Evolutionary conservation across 2,888 invertebrate species (phyloP).

Genomic region (Heliconius ismenius): DNA sequence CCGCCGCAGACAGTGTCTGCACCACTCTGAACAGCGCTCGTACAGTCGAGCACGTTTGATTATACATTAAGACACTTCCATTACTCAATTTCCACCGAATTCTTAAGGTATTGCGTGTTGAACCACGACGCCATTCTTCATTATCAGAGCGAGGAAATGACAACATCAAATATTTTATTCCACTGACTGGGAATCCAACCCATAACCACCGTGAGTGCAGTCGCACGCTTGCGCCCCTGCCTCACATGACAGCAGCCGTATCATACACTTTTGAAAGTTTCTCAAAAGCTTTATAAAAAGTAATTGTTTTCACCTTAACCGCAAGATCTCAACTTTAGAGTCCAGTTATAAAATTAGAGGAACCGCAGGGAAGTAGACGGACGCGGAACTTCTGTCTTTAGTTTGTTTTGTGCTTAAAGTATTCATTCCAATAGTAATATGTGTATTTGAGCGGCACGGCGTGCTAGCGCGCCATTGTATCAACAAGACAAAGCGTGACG

Average conservation of each 20-base stretch:
- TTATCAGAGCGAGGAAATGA: background rate
- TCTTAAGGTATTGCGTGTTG: background rate
- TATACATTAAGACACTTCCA: background rate
- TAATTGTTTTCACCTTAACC: conserved; percentile 8
- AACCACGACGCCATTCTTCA: background rate
- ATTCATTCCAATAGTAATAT: no score
- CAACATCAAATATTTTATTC: background rate
- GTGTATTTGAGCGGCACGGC: no score
- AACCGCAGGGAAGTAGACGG: conserved; percentile 2
- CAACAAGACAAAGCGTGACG: no score
- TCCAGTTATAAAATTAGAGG: conserved; percentile 4
- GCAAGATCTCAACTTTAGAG: background rate
- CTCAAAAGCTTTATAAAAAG: background rate
- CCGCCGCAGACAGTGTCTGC: no score
- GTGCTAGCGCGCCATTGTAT: no score
- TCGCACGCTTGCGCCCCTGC: background rate
- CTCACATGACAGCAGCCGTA: background rate
- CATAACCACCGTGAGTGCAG: background rate
- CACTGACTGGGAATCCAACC: background rate
- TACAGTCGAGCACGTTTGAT: conserved; percentile 10
- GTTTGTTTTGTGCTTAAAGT: background rate
- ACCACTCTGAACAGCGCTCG: conserved; percentile 5
- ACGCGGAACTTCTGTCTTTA: background rate
- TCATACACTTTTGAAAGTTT: background rate
- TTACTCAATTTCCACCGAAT: background rate